phyloP scores from a whole-genome alignment of 2,888 invertebrate species.

The Cephalotes varians region DNA sequence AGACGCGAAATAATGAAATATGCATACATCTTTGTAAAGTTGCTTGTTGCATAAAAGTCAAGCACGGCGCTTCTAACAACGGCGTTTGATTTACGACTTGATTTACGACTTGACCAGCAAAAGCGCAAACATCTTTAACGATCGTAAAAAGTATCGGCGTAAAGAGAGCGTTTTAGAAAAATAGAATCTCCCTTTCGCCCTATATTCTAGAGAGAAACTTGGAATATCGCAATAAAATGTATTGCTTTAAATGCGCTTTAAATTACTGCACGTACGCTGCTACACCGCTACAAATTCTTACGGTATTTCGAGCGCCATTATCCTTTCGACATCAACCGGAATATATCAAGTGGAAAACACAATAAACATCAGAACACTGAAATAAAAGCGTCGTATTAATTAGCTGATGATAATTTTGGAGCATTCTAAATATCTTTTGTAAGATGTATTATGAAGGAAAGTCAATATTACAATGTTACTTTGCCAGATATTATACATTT shows the following conservation, averaged over 20 bases:
- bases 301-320: background rate
- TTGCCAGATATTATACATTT: background rate
- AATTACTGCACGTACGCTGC: background rate
- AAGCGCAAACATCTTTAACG: conserved; percentile 19
- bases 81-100: conserved; percentile 42
- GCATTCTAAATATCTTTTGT: background rate
- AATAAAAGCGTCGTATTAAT: background rate
- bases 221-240: background rate
- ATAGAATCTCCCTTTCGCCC: background rate
- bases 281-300: background rate
- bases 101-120: background rate
- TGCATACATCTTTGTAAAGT: conserved; percentile 51
- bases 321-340: background rate
- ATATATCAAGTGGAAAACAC: background rate
- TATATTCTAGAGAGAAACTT: background rate
- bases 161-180: background rate
- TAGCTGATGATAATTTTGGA: background rate
- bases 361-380: background rate
- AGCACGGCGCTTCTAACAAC: conserved; percentile 46
- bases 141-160: conserved; percentile 40
- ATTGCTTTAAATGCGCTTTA: conserved; percentile 16
- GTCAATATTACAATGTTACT: background rate
- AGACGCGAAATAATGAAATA: conserved; percentile 65
- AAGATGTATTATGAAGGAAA: background rate
- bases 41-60: conserved; percentile 65